Conservation (phyloP, 2,888 invertebrate genomes). For the Acrocyrtus sp. region DNA sequence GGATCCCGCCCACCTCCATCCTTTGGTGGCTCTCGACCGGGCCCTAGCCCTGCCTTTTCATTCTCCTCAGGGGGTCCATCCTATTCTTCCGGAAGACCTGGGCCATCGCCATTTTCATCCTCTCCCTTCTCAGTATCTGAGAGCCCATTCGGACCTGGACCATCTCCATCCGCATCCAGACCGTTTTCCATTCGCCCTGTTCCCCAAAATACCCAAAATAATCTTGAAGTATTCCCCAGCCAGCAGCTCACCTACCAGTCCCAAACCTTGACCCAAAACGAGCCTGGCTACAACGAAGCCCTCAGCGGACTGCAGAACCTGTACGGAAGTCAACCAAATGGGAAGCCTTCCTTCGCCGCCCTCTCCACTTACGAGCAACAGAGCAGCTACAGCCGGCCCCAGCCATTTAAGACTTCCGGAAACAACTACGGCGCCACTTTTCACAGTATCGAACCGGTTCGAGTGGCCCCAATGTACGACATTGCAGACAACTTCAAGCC, state of each 20-base stretch:
- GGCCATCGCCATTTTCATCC: too few relatives aligned
- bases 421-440: conserved; percentile 53
- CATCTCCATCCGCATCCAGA: background rate
- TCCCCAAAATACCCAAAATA: conserved; percentile 18
- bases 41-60: too few relatives aligned
- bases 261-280: conserved; percentile 41
- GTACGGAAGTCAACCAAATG: conserved; percentile 24
- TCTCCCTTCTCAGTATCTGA: background rate
- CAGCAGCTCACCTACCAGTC: conserved; percentile 58
- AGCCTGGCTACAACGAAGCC: conserved; percentile 15
- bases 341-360: conserved; percentile 12
- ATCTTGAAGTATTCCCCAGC: conserved; percentile 59
- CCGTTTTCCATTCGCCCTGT: background rate
- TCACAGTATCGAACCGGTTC: conserved; percentile 32
- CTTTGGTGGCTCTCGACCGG: conserved; percentile 5
- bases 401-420: conserved; percentile 6
- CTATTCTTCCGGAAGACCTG: background rate
- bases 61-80: conserved; percentile 5
- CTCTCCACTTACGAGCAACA: conserved; percentile 29
- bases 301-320: conserved; percentile 20
- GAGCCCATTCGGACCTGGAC: background rate
- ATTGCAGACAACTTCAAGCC: conserved; percentile 17
- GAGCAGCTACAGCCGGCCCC: conserved; percentile 30
- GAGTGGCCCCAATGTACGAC: conserved; percentile 39
- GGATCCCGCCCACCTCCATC: conserved; percentile 22